A percentile compares a stretch with the other conserved stretches of the same genome.
phyloP scores from a whole-genome alignment of 2,113 vertebrate species.

The Eretmochelys imbricata region DNA sequence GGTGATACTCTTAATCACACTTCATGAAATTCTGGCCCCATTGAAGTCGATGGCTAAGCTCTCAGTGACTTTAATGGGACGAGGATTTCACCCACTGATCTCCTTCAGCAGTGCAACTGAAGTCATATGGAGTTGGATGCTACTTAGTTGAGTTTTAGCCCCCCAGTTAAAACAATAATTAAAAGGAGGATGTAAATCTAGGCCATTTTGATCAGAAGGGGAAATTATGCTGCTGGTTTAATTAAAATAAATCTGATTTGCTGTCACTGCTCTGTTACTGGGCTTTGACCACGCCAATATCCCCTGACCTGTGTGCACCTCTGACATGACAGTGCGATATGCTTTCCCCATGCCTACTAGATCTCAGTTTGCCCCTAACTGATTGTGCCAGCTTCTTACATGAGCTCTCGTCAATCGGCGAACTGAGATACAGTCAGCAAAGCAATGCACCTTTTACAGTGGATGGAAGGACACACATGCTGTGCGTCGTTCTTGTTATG shows the following conservation, averaged over 20 bases:
- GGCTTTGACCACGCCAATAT: not conserved
- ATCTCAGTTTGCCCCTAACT: not conserved
- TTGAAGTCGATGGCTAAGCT: not conserved
- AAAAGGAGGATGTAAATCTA: slow-evolving; percentile 36
- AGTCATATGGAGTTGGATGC: not conserved
- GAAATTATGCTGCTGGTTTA: not conserved
- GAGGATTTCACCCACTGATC: not conserved
- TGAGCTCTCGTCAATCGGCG: slow-evolving; percentile 19
- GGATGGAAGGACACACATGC: not conserved
- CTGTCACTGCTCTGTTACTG: too few species aligned
- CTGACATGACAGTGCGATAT: not conserved
- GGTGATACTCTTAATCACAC: not conserved
- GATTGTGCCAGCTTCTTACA: slow-evolving; percentile 23
- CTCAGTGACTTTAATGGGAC: not conserved
- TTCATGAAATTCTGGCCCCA: not conserved
- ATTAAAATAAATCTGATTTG: not conserved
- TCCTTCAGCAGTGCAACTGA: not conserved
- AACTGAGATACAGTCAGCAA: slow-evolving; percentile 11
- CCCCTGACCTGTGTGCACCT: not conserved
- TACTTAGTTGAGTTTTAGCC: not conserved
- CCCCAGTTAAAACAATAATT: not conserved
- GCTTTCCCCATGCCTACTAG: not conserved
- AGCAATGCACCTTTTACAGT: slow-evolving; percentile 40
- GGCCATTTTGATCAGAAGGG: not conserved
- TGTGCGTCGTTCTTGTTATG: slow-evolving; percentile 20